phyloP scores from a whole-genome alignment of 2,797 vertebrate species.

The Lagothrix lagotricha region DNA sequence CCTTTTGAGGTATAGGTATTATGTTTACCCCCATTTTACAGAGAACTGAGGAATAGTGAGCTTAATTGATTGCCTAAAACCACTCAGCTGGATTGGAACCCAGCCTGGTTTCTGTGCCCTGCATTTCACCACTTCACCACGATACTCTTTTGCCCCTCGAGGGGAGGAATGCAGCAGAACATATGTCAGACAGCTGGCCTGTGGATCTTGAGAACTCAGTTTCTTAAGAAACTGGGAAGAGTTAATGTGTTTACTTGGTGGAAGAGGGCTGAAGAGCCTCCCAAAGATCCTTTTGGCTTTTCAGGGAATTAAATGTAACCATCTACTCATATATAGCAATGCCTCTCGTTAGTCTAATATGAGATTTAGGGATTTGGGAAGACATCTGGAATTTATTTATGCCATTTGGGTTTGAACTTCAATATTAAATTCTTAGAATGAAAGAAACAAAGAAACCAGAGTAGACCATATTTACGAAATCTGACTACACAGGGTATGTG shows the following conservation, averaged over 20 bases:
- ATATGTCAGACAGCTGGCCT: slow-evolving; percentile 67
- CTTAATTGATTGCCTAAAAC: neutral
- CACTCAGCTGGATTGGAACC: neutral
- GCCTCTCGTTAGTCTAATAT: slow-evolving; percentile 69
- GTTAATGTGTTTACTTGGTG: slow-evolving; percentile 52
- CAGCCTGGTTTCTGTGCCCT: neutral
- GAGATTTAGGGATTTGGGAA: slow-evolving; percentile 72
- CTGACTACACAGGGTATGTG: neutral
- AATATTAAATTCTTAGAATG: slow-evolving; percentile 68
- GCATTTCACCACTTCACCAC: neutral
- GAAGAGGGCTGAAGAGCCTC: slow-evolving; percentile 36
- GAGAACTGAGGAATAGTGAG: neutral
- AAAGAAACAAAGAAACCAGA: slow-evolving; percentile 58
- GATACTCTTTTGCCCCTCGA: neutral
- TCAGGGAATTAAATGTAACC: slow-evolving; percentile 69
- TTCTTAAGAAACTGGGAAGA: slow-evolving; percentile 58
- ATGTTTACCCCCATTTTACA: neutral
- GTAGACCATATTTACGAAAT: slow-evolving; percentile 32
- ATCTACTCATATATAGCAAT: slow-evolving; percentile 27
- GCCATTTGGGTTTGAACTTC: slow-evolving; percentile 73
- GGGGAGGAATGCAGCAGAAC: neutral
- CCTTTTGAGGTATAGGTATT: neutral
- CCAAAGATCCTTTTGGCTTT: slow-evolving; percentile 41
- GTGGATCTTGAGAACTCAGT: slow-evolving; percentile 34
- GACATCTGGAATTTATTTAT: slow-evolving; percentile 84